phyloP scores from a whole-genome alignment of 1,140 invertebrate genomes.

The Ceratoteleas bidentatus region DNA sequence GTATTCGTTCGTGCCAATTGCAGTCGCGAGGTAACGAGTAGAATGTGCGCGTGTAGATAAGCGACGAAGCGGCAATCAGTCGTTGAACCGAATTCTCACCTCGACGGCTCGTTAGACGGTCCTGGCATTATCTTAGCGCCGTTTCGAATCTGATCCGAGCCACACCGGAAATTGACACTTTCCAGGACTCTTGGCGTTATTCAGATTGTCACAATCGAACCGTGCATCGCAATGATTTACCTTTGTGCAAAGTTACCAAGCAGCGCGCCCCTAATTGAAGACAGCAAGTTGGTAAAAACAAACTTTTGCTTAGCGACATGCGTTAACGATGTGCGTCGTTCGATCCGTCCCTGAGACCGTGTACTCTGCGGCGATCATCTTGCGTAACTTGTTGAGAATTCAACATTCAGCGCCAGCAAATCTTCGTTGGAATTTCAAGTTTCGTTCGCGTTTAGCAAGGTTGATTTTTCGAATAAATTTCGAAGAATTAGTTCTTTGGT shows the following conservation, averaged over 20 bases:
- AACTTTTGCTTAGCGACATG: constrained; percentile 29
- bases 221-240: constrained; percentile 60
- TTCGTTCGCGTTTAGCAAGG: not conserved
- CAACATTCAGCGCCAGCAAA: not conserved
- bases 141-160: constrained; percentile 46
- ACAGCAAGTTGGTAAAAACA: constrained; percentile 47
- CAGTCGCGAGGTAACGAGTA: constrained; percentile 53
- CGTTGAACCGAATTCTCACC: constrained; percentile 65
- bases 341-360: not conserved
- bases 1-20: constrained; percentile 50
- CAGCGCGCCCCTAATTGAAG: constrained; percentile 36
- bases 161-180: constrained; percentile 57
- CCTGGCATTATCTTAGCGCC: constrained; percentile 47
- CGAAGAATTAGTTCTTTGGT: no score
- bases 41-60: constrained; percentile 58
- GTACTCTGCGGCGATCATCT: constrained; percentile 2
- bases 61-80: constrained; percentile 53
- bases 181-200: constrained; percentile 45
- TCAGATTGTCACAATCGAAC: constrained; percentile 58
- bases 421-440: constrained; percentile 1
- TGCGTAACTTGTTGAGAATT: constrained; percentile 22
- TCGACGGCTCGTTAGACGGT: constrained; percentile 64
- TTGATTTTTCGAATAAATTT: not conserved
- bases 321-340: constrained; percentile 29
- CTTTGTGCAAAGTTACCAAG: constrained; percentile 31